Evolutionary conservation across 2,113 vertebrate genomes (phyloP).

Genomic region (Pelvicachromis taeniatus): DNA sequence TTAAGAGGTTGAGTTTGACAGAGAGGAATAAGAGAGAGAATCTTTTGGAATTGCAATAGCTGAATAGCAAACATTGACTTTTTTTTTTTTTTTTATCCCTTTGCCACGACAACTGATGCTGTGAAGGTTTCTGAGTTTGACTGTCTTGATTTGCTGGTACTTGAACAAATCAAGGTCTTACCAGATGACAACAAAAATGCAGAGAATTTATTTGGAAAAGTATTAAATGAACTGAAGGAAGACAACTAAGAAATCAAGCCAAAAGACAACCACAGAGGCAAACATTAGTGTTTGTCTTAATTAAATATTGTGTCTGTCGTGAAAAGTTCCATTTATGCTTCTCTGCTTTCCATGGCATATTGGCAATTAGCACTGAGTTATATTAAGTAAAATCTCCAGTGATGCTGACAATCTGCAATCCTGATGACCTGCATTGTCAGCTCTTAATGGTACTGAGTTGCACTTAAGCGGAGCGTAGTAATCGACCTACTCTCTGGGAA

Average conservation of each 20-base stretch:
- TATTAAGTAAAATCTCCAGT: conserved; percentile 23
- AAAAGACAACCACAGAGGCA: not conserved
- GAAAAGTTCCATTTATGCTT: not conserved
- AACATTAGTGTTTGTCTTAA: not conserved
- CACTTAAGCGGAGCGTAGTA: conserved; percentile 32
- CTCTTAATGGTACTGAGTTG: conserved; percentile 29
- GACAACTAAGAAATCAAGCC: not conserved
- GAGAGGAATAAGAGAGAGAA: not conserved
- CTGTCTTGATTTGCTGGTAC: not conserved
- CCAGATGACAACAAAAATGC: not conserved
- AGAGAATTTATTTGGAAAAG: not conserved
- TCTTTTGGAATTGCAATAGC: not conserved
- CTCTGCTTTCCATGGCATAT: not conserved
- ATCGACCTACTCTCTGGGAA: conserved; percentile 37
- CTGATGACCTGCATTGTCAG: conserved; percentile 7
- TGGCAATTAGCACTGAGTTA: conserved; percentile 23
- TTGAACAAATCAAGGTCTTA: not conserved
- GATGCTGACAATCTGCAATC: conserved; percentile 24
- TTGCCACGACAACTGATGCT: not conserved
- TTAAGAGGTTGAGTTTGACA: not conserved
- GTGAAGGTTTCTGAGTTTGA: not conserved
- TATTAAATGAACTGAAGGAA: not conserved
- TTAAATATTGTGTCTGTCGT: not conserved
- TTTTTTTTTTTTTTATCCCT: not conserved
- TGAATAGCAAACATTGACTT: not conserved